Evolutionary conservation across 2,888 invertebrate genomes (phyloP), one percentile per base, ranked within the genome.

Genomic region (Anodontia alba): DNA sequence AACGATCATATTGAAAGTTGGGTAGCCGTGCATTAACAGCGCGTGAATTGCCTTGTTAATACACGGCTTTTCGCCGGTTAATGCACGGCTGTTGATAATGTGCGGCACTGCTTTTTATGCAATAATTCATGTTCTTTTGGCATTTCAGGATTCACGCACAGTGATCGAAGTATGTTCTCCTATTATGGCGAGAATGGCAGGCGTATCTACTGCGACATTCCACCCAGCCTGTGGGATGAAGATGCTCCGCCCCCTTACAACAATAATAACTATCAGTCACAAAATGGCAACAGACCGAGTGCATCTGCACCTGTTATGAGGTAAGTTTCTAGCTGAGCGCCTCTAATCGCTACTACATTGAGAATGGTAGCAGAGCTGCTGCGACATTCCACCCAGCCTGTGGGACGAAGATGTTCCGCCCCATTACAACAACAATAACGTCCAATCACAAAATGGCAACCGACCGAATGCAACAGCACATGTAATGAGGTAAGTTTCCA

Each of bases 241-340:
- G 81, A 86, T 26, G 84, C 78, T 8, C 86, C 80, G 10, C 86
- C 86, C 8, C 86, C 86, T 62, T 62, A 62, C 62, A 62, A 62
- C 29, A 62, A 62, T 20, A 62, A 62, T 33, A 62, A 62, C 20
- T 62, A 62, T 23, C 23, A 62, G 17, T 62, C 62, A 17, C 62
- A 62, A 20, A 62, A 62, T 62, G 33, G 62, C 3, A 62, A 62
- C 62, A 62, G 62, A 33, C 62, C 62, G 12, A 5, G 7, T 7
- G 62, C 62, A 20, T 62, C 62, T 33, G 62, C 62, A 10, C 62
- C 62, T 17, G 17, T 62, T 5, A 62, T 62, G 62, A 62, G 62
- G 62, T 62, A 33, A 62, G 17, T 26, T 57, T 26, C 29, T 26
- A 54, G 26, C 51, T 42, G 7, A 10, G 42, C 7, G n/a, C n/a